Base-by-base conservation (phyloP, 30 jellyfish, hydroid and myxozoan genomes). In the Aurelia aurita region DNA sequence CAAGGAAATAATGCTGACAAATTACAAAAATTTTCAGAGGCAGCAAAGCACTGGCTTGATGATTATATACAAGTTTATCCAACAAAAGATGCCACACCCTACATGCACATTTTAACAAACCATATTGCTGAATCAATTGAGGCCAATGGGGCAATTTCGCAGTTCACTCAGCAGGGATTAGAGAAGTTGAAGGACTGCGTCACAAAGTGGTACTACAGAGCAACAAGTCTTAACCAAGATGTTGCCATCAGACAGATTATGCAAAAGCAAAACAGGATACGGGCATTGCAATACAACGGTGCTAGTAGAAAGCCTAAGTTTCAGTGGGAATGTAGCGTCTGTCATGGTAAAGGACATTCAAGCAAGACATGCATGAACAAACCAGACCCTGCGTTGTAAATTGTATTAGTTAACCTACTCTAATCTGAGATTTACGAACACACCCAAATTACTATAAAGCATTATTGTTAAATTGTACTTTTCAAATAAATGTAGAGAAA, bases 111-210 rank as follows among this genome's bases (percentile, higher is more conserved):
- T 32, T 8, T 65, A 53, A 20, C 29, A 9, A 21, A 25, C 53
- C 77, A 65, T 65, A 10, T 65, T 29, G 11, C 54, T 13, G 77
- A 65, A 29, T 8, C 29, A 14, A 27, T 65, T 9, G 18, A 65
- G 12, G 23, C 29, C 18, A 25, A 65, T 65, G 77, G 77, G 12
- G 12, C 55, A 19, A 19, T 65, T 32, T 21, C 53, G 15, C 55
- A 65, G 16, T 65, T 65, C 29, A 65, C 77, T 10, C 16, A 19
- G 54, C 77, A 65, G 29, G 77, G 53, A 10, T 20, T 65, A 6
- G 77, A 65, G 77, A 65, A 65, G 18, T 29, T 65, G 20, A 29
- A 65, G 23, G 53, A 65, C 20, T 14, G 18, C 29, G 77, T 65
- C 13, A 6, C 59, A 65, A n/a, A n/a, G n/a, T 65, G 77, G 47